These are phyloP conservation scores for Sebastes iracundus DNA, from an alignment of 2,797 vertebrate species.

Conservation along the genomic window DNA sequence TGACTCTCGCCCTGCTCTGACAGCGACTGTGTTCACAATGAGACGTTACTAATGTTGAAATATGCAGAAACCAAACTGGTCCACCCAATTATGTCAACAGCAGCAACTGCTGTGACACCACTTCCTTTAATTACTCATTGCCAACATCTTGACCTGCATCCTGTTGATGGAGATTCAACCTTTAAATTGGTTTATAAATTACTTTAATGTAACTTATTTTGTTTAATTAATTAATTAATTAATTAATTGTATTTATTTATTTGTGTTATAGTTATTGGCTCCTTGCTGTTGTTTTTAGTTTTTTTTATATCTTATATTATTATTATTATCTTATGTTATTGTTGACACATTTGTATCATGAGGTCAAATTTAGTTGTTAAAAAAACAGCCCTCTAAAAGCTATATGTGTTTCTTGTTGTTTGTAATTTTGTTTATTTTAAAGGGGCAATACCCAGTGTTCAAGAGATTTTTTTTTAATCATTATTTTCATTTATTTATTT, in stretches of 20 bases:
- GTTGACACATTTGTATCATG: too few species aligned
- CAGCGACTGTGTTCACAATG: neutral
- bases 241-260: neutral
- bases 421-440: neutral
- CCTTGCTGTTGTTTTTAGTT: neutral
- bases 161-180: neutral
- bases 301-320: neutral
- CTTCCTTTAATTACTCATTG: neutral
- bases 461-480: neutral
- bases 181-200: neutral
- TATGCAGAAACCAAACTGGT: neutral
- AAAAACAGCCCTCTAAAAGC: too few species aligned
- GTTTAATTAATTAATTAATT: neutral
- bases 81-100: constrained; percentile 17
- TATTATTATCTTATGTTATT: neutral
- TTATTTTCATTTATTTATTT: neutral
- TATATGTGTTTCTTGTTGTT: neutral
- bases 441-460: neutral
- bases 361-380: too few species aligned
- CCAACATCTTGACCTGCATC: neutral
- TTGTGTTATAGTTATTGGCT: neutral
- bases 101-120: neutral
- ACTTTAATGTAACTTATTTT: neutral
- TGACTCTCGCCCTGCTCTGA: neutral
- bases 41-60: constrained; percentile 46